Base-by-base conservation (phyloP, 2,113 vertebrate genomes). In the Anguilla japonica region DNA sequence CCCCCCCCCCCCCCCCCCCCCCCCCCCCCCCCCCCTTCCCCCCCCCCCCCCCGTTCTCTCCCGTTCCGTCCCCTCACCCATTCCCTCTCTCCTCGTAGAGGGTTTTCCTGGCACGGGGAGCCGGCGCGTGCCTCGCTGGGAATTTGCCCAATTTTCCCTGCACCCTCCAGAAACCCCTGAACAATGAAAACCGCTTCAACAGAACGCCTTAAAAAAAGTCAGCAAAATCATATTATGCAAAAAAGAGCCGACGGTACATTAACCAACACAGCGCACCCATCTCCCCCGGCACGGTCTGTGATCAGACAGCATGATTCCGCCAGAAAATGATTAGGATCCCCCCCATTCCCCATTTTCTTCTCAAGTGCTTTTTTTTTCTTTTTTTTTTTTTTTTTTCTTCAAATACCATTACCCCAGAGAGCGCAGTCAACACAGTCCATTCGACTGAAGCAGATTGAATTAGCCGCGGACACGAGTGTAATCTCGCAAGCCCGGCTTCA, bases 381-480 rank as follows among this genome's bases (percentile, higher is more conserved):
- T 46, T 88, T 83, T 87, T 34, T 34, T 88, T 83, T 87, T 34
- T 34, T 34, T 34, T 34, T 34, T 34, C 34, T 29, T 43, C 43
- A 18, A 86, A 86, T 87, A 83, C 82, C 0, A 2, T 84, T 82
- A 88, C 89, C 87, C 88, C 88, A 60, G 56, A 86, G 87, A 90
- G 91, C 89, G 84, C 87, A 84, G 89, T 91, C 90, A 86, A 84
- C 88, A 80, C 85, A 88, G 71, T 50, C 87, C 85, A 88, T 88
- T 91, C 91, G 91, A 86, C 89, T 90, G 90, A 89, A 80, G 88
- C 87, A 85, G 89, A 93, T 89, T 90, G 89, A 93, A 92, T 93
- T 91, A 91, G 90, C 81, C 84, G 86, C 87, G 84, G 90, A 75
- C 87, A 83, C 83, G 90, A 92, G 89, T 89, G 88, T 88, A 88